Evolutionary conservation across 2,888 invertebrate species (phyloP).

Genomic region (Scaptomyza polygonia): DNA sequence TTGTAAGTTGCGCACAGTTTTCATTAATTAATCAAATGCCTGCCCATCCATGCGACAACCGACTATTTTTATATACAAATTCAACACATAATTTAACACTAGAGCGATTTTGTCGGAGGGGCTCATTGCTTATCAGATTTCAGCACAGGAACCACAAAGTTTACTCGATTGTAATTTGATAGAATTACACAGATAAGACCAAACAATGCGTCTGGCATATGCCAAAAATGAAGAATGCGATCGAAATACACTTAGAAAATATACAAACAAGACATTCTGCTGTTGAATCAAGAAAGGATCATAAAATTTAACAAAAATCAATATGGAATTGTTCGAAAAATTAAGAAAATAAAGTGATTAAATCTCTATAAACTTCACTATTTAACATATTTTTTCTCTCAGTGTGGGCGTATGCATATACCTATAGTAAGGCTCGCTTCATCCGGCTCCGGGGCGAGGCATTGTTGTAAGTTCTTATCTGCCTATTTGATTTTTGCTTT

Average conservation of each 20-base stretch:
- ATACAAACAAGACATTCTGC: no score
- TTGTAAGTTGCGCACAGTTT: constrained; percentile 15
- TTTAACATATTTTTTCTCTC: background rate
- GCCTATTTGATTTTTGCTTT: constrained; percentile 61
- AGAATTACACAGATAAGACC: constrained; percentile 63
- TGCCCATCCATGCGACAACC: constrained; percentile 64
- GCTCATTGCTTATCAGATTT: constrained; percentile 65
- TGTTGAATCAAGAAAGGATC: no score
- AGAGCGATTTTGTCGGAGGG: constrained; percentile 70
- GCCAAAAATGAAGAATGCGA: constrained; percentile 39
- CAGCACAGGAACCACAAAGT: constrained; percentile 30
- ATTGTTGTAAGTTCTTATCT: constrained; percentile 60
- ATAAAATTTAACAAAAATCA: no score
- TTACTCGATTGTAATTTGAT: constrained; percentile 63
- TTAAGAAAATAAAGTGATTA: no score
- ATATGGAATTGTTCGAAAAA: no score
- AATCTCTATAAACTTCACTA: no score
- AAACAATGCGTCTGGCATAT: constrained; percentile 32
- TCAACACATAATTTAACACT: constrained; percentile 70
- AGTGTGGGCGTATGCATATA: background rate
- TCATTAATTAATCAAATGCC: constrained; percentile 65
- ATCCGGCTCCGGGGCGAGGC: constrained; percentile 37
- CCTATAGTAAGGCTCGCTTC: constrained; percentile 38
- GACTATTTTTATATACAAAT: constrained; percentile 35
- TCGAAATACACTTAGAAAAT: constrained; percentile 13